A percentile compares a stretch with the other conserved stretches of the same genome.
These are phyloP conservation scores for Dryadula phaetusa DNA, from an alignment of 2,888 invertebrate species.

Conservation along the genomic window DNA sequence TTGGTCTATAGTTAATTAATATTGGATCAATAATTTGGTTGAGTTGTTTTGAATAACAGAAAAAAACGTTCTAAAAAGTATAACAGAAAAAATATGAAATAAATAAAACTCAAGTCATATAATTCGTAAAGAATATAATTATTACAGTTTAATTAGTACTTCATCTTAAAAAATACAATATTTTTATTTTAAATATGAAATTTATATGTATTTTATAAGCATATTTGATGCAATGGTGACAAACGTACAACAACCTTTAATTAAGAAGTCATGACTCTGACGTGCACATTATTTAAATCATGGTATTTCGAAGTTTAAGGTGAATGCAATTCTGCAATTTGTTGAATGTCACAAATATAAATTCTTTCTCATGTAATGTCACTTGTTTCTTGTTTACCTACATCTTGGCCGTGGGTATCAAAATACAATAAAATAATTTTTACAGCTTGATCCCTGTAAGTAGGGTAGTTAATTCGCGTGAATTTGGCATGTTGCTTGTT, in stretches of 20 bases:
- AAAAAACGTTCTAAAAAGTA: no score
- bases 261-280: constrained; percentile 1
- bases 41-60: no score
- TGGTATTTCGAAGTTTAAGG: constrained; percentile 41
- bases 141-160: no score
- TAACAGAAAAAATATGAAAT: no score
- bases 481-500: no score
- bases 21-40: no score
- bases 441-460: no score
- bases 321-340: constrained; percentile 40
- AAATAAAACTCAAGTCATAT: no score
- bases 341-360: constrained; percentile 43
- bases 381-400: constrained; percentile 43
- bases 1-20: no score
- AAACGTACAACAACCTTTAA: constrained; percentile 9
- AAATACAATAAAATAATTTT: background rate
- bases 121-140: no score
- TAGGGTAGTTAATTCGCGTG: no score
- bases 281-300: constrained; percentile 26
- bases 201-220: background rate
- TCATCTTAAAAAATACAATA: no score
- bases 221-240: constrained; percentile 1
- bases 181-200: background rate
- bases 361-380: constrained; percentile 36
- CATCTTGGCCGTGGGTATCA: constrained; percentile 13